Evolutionary conservation across 2,113 vertebrate species (phyloP), one percentile per base, ranked within the genome.

Genomic region (Paracanthobrama guichenoti): DNA sequence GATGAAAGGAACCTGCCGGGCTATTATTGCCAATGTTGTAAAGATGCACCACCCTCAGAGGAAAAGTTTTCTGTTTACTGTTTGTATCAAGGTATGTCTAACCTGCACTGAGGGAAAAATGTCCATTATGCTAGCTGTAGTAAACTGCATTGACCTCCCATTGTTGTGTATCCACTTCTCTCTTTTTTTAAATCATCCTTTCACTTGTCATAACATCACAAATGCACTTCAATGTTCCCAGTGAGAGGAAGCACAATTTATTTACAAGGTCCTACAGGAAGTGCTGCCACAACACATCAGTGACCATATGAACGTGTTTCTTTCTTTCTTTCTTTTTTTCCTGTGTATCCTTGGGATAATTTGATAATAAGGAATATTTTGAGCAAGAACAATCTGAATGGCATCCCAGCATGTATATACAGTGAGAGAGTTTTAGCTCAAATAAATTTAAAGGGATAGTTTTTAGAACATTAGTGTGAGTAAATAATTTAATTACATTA

Each of bases 1-100:
- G 84, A 88, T 88, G 81, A 88, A 88, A 88, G 84, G 57, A 83
- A 48, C 35, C 60, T 42, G 26, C 59, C 35, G 67, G 24, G 64
- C 35, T 79, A 83, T 85, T 87, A 79, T 83, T 24, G 59, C 31
- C 48, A 74, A 48, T 66, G 73, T 11, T 72, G 71, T 81, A 82
- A 78, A 83, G 80, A 83, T 72, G 39, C 22, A 64, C 35, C 79
- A 28, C 42, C 76, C 59, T 67, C 57, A 73, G 53, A 44, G n/a
- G 10, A 26, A 62, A 81, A 81, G 79, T 46, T 77, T 8, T 20
- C 6, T 60, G 75, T 79, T 55, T 46, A 66, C 31, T 26, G 60
- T 59, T 77, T 31, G 35, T 28, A 60, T 73, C 44, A 24, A 26
- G 44, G 31, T 8, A 73, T 62, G 60, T 73, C 46, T 9, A 53